Evolutionary conservation across 2,888 invertebrate species (phyloP), one percentile per base, ranked within the genome.

Genomic region (Drosophila koepferae): DNA sequence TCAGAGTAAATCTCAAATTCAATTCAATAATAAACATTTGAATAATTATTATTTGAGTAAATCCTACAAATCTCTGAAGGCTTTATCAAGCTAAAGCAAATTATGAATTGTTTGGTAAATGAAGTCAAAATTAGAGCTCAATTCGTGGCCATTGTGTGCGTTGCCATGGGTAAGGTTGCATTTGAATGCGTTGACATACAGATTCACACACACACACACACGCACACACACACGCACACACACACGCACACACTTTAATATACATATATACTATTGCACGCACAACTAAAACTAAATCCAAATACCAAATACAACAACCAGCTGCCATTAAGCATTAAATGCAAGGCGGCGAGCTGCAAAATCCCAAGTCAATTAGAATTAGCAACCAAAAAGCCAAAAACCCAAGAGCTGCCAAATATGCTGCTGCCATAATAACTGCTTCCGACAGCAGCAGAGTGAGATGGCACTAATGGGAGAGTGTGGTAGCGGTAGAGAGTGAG

Each of bases 351-450:
- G 72, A 69, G 44, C 74, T 86, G 78, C 66, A 77, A 77, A 81
- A 72, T 82, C 78, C 79, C 84, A 76, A 88, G 83, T 82, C 86
- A 77, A 86, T 88, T 86, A 78, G 82, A 83, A 75, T 86, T 80
- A 78, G 66, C 71, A 78, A 62, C 72, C 68, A 69, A 60, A 84
- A 77, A 64, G 63, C 54, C 67, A 70, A 67, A 73, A 63, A 63
- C 66, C 72, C 68, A 64, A 72, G 70, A 72, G 72, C 68, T 71
- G 82, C 70, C 77, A 84, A 89, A 87, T 81, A 87, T 87, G 80
- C 82, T 81, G 83, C 74, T 83, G 81, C 77, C 80, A 81, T 81
- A 90, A 87, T 90, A 88, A 89, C 87, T 81, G 87, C 71, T 84
- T 89, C 81, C 87, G 90, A 82, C 82, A 72, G 66, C 38, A 28